Base-by-base conservation (phyloP, 2,797 vertebrate genomes). In the Synanceia verrucosa region DNA sequence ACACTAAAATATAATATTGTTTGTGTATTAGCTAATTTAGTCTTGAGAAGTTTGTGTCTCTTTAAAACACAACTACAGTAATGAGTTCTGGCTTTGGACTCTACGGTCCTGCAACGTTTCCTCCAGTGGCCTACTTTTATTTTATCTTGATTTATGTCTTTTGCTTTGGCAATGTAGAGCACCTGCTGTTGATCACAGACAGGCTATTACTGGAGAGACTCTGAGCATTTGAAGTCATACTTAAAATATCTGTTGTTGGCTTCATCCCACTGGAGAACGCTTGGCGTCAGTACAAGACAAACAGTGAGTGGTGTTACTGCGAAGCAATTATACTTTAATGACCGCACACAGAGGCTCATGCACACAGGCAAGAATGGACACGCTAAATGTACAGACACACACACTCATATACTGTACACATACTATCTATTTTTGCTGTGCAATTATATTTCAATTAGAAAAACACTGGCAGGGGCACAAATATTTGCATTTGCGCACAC, bases 131-230 rank as follows among this genome's bases (percentile, higher is more conserved):
- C 73, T 43, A 71, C 16, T 76, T 82, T 71, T 28, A 24, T 26
- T 51, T 24, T 18, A 21, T 21, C 23, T 65, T 41, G 19, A 66
- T 67, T 26, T 19, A 37, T 58, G 56, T 18, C 1, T 34, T 61
- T 47, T 47, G 34, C 48, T 59, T 47, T 76, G 63, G 63, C 39
- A 55, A 11, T 47, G 4, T 16, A 21, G 65, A 78, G 63, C 72
- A 73, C 70, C 80, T 79, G 76, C 79, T 82, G 78, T 36, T 77
- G 48, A 82, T 80, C 68, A 83, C 71, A 79, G 47, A 41, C 58
- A 18, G 24, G 3, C 39, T 72, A 23, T 70, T 62, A 61, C 70
- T 53, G 65, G 64, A 79, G 60, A 73, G 34, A 59, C 55, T 31
- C 6, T 34, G 14, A 21, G 51, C 73, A 52, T 81, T 61, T 80